Evolutionary conservation across 2,888 invertebrate genomes (phyloP), one percentile per base, ranked within the genome.

Genomic region (Conus canariensis): DNA sequence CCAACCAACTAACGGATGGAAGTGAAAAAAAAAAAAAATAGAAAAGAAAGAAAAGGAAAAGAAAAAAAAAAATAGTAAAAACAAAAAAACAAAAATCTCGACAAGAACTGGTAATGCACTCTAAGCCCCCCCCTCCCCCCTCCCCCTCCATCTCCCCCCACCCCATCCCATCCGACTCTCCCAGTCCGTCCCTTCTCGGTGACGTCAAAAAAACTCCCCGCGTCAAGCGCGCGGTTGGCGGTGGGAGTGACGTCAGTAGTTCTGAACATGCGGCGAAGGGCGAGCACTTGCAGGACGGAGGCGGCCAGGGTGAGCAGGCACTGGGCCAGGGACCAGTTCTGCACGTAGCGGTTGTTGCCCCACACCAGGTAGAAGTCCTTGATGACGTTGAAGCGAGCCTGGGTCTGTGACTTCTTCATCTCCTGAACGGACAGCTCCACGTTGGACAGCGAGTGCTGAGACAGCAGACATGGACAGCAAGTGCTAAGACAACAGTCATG

Each of bases 221-320:
- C 30, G n/a, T 93, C 91, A 94, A n/a, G 94, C 94, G 74, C 94
- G 91, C 8, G 95, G 94, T 90, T 94, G 6, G 93, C 87, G 16
- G 93, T 92, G 6, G 94, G 93, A 10, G 94, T 94, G 14, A 94
- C 93, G 82, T 93, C 94, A 95, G 98, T 98, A 0, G 98, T 97
- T 95, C 98, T 98, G 96, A 99, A 99, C 22, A 99, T 97, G 97
- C 98, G 98, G 92, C 98, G 97, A 19, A 99, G 98, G 96, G 99
- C 99, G 96, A 97, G 98, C 2, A 99, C 98, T 96, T 98, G 98
- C 87, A 98, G 96, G 0, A 98, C 97, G 14, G 98, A 98, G 0
- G 98, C 98, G 1, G 97, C 97, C 87, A 98, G 96, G 92, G 99
- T 98, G 0, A 99, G 98, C 59, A 98, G 91, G 93, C 99, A 98